Base-by-base conservation (phyloP, 2,888 invertebrate genomes). In the Eristalis intricaria region DNA sequence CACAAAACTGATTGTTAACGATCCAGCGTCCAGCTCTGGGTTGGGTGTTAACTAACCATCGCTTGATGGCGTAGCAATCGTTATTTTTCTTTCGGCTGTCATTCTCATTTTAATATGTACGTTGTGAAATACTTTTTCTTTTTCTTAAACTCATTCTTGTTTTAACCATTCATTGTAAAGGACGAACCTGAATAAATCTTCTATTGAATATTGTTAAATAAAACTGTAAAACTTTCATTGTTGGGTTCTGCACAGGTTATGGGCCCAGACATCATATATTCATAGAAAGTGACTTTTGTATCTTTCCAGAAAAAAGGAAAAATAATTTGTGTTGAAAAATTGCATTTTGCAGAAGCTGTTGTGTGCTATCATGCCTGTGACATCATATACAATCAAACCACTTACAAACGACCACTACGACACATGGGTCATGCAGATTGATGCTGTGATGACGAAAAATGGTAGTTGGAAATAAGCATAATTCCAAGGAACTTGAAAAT, bases 401-500 rank as follows among this genome's bases (percentile, higher is more conserved):
- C 38, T 58, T 3, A 38, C 13, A 0, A 70, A 38, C 32, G 22
- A 78, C n/a, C 70, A 78, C 23, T 70, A 70, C 23, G 58, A 63
- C n/a, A 78, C 69, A 7, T 78, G 78, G 64, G 64, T 70, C 1
- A 70, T 77, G 69, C 43, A 76, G 29, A 76, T 76, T 11, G 68
- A 68, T 13, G 76, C 70, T 13, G 79, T 79, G 29, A 65, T 71
- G 40, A 40, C 13, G 23, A 75, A 60, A n/a, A 32, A 15, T 58
- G 71, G 58, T 4, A 79, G 56, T n/a, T 71, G 43, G 60, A 71
- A 71, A 29, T 43, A 79, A 69, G 19, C n/a, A 50, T 13, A 73
- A 60, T 19, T 38, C 32, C n/a, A 69, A 56, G 2, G n/a, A 58
- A n/a, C 56, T 65, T 1, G 4, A 66, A 22, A 69, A 61, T 11